Evolutionary conservation across 2,113 vertebrate species (phyloP).

Genomic region (Ursus arctos): DNA sequence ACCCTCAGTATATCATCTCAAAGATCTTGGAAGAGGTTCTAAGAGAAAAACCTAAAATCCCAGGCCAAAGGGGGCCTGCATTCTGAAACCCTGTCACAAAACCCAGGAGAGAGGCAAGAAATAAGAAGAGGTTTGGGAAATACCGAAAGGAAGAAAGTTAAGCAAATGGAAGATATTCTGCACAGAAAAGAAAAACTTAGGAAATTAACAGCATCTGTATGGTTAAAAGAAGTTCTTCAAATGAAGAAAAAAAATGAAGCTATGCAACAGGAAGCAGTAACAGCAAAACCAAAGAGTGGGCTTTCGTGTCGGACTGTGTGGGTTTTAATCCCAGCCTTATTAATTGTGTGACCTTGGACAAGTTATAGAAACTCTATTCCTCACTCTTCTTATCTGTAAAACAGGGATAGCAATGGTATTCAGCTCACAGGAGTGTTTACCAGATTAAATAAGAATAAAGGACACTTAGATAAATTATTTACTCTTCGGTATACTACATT

Average conservation of each 20-base stretch:
- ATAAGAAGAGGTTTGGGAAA: background rate
- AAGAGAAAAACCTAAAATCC: constrained; percentile 10
- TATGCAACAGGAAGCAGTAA: background rate
- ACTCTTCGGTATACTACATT: background rate
- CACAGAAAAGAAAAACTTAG: background rate
- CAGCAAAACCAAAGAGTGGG: background rate
- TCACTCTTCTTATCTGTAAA: background rate
- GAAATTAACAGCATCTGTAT: background rate
- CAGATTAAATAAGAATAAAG: constrained; percentile 6
- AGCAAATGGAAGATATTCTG: background rate
- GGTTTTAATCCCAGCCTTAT: background rate
- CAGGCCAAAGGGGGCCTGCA: background rate
- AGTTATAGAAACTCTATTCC: background rate
- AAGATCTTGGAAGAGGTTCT: background rate
- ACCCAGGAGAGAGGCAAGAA: background rate
- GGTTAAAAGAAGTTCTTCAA: background rate
- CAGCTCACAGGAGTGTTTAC: background rate
- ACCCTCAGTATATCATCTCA: background rate
- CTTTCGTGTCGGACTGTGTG: background rate
- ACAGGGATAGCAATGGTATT: background rate
- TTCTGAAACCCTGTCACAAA: background rate
- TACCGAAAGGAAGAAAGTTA: background rate
- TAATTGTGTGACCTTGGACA: background rate
- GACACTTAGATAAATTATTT: background rate
- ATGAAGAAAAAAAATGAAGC: background rate